Conservation (phyloP, 2,888 invertebrate genomes). For the Rhagium mordax region DNA sequence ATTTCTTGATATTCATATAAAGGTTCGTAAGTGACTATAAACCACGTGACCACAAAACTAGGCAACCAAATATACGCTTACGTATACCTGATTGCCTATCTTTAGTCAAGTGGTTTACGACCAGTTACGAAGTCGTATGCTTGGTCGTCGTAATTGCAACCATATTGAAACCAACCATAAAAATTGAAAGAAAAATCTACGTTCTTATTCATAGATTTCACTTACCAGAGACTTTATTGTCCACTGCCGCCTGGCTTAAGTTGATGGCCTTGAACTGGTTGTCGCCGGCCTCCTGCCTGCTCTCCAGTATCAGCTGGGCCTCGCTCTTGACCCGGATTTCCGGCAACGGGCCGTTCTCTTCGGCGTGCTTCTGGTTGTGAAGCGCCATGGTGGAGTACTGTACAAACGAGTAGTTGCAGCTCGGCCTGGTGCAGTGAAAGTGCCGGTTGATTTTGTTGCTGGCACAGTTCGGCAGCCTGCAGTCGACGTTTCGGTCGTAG, state of each 20-base stretch:
- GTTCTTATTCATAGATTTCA: background rate
- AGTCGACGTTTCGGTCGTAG: conserved; percentile 83
- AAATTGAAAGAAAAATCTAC: conserved; percentile 37
- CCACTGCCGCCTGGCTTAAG: conserved; percentile 60
- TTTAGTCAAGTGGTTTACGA: too few relatives aligned
- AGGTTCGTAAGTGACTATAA: too few relatives aligned
- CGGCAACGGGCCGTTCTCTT: conserved; percentile 58
- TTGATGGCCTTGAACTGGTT: conserved; percentile 64
- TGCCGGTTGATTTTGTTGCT: conserved; percentile 82
- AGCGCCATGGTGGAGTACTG: conserved; percentile 82
- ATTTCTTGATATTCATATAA: too few relatives aligned
- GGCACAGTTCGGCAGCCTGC: conserved; percentile 78
- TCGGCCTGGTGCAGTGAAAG: conserved; percentile 82
- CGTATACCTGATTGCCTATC: too few relatives aligned
- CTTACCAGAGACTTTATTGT: conserved; percentile 67
- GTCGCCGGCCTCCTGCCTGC: conserved; percentile 51
- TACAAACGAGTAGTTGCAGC: conserved; percentile 82
- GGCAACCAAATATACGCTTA: too few relatives aligned
- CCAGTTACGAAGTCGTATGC: too few relatives aligned
- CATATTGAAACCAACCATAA: conserved; percentile 7
- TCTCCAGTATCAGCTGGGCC: conserved; percentile 56
- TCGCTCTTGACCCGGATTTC: conserved; percentile 57
- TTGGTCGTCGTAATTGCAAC: too few relatives aligned
- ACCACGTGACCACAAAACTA: too few relatives aligned
- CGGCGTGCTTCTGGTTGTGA: conserved; percentile 79